These are phyloP conservation scores for Karalla daura DNA, from an alignment of 2,797 vertebrate species.

Conservation along the genomic window DNA sequence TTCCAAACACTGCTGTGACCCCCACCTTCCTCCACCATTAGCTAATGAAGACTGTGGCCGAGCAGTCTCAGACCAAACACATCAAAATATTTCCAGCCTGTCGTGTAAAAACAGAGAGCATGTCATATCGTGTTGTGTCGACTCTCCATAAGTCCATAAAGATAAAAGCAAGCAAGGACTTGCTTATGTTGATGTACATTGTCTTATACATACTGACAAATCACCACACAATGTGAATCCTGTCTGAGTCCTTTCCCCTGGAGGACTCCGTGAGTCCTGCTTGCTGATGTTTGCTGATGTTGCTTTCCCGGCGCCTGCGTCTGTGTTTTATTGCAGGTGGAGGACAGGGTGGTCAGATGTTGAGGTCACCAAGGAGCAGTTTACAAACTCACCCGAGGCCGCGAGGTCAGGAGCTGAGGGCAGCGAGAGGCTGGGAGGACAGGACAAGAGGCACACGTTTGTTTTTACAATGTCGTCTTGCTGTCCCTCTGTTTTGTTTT, in stretches of 20 bases:
- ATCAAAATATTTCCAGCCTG: slow-evolving; percentile 65
- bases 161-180: slow-evolving; percentile 31
- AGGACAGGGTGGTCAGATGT: slow-evolving; percentile 48
- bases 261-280: too few species aligned
- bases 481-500: slow-evolving; percentile 8
- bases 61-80: slow-evolving; percentile 65
- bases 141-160: slow-evolving; percentile 33
- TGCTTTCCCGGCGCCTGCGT: not conserved
- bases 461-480: slow-evolving; percentile 31
- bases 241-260: too few species aligned
- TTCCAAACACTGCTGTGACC: slow-evolving; percentile 69
- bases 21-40: slow-evolving; percentile 63
- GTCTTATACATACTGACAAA: slow-evolving; percentile 8
- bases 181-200: slow-evolving; percentile 8
- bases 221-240: slow-evolving; percentile 35
- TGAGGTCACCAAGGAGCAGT: slow-evolving; percentile 50
- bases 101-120: slow-evolving; percentile 60
- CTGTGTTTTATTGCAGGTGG: slow-evolving; percentile 46
- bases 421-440: slow-evolving; percentile 42
- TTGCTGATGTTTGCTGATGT: slow-evolving; percentile 24
- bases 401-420: slow-evolving; percentile 52
- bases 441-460: slow-evolving; percentile 34
- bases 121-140: slow-evolving; percentile 48
- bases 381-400: slow-evolving; percentile 50
- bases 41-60: slow-evolving; percentile 59